Evolutionary conservation across 2,888 invertebrate species (phyloP), one percentile per base, ranked within the genome.

Genomic region (Carterocephalus palaemon): DNA sequence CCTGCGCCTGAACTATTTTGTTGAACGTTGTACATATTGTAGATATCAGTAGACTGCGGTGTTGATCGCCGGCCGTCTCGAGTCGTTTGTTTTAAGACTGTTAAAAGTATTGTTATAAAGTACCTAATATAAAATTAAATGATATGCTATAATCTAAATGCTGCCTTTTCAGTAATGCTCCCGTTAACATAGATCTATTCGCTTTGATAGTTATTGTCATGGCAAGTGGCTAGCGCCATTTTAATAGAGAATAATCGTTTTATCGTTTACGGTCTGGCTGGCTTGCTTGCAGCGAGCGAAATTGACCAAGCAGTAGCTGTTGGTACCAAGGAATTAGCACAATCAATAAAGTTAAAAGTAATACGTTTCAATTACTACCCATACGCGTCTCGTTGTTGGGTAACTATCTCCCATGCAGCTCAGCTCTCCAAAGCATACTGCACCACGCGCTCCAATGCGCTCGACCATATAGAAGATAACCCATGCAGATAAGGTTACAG

Each of bases 41-140:
- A 83, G 63, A 80, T 81, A 79, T 40, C 15, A 40, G 24, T 20
- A 46, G 61, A 64, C 57, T 58, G 54, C 59, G 73, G 82, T 77
- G 81, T 81, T 66, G 76, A 82, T 60, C 82, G 82, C 64, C 62
- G 57, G 49, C 69, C 71, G 67, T 76, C 70, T 74, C 63, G 79
- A 85, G 84, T 85, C 85, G 85, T 79, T 79, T 64, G 75, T 76
- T 78, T 77, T 85, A 86, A 86, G 85, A 86, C 85, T 85, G 85
- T 84, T 86, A 84, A 79, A 81, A 84, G 82, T 85, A 85, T 85
- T 85, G 84, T 84, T 84, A 82, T 75, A 74, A 81, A 69, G 58
- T 80, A 81, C 66, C 74, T 84, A 84, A 84, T 84, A 84, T 84
- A 81, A 41, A 41, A 41, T 37, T 26, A 41, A 82, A 75, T 72